Evolutionary conservation across 2,888 invertebrate genomes (phyloP).

Genomic region (Mimachlamys varia): DNA sequence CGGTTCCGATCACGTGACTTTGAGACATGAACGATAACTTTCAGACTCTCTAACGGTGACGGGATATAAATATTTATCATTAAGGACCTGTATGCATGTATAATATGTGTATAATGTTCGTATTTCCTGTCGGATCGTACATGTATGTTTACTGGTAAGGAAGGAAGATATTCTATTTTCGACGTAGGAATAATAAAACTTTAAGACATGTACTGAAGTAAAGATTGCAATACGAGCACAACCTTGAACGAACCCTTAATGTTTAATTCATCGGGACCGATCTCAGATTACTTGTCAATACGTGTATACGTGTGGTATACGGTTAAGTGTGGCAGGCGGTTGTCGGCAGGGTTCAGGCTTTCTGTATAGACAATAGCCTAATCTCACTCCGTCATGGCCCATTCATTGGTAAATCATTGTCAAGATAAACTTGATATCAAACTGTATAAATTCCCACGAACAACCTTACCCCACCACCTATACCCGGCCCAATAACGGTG

Average conservation of each 20-base stretch:
- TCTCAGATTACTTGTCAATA: conserved; percentile 4
- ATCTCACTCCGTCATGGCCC: neutral
- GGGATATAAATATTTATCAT: neutral
- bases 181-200: neutral
- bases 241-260: neutral
- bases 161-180: neutral
- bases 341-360: neutral
- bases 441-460: neutral
- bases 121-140: neutral
- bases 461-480: neutral
- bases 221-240: neutral
- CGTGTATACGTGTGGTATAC: neutral
- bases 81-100: neutral
- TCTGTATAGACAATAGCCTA: neutral
- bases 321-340: neutral
- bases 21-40: neutral
- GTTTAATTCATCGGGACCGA: neutral
- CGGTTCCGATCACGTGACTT: neutral
- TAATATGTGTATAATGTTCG: neutral
- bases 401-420: conserved; percentile 15
- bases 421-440: neutral
- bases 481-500: neutral
- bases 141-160: neutral
- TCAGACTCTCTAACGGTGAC: neutral
- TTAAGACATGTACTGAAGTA: neutral